A percentile compares a stretch with the other conserved stretches of the same genome.
Conservation (phyloP, 2,113 vertebrate genomes). For the Gymnogyps californianus region DNA sequence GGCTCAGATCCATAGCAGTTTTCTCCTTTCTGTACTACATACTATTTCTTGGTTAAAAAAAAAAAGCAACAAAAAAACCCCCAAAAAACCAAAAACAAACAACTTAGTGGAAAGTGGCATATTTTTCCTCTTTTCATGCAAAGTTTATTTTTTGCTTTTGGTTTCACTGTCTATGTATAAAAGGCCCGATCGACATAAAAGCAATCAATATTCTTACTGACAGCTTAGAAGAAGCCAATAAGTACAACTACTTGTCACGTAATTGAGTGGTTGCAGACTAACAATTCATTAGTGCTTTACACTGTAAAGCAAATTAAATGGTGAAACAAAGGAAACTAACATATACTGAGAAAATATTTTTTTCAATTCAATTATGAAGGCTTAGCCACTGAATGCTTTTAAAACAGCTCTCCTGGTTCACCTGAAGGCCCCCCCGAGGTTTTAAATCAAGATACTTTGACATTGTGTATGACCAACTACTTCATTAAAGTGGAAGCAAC, state of each 20-base stretch:
- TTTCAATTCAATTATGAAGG: neutral
- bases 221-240: neutral
- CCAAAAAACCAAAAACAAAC: too few species aligned
- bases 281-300: neutral
- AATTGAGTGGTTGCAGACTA: neutral
- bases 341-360: neutral
- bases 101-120: neutral
- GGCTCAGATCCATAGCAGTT: neutral
- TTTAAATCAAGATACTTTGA: neutral
- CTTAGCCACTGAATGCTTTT: neutral
- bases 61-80: neutral
- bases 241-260: neutral
- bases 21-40: neutral
- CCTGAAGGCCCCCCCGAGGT: neutral
- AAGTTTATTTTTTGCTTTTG: neutral
- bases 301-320: neutral
- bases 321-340: neutral
- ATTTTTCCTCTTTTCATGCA: neutral
- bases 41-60: neutral
- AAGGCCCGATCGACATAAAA: rapidly evolving
- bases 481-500: neutral
- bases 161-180: neutral
- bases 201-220: neutral
- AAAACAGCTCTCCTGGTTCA: neutral
- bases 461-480: neutral